Conservation (phyloP, 2,113 vertebrate genomes). For the Vulpes ferrilata region DNA sequence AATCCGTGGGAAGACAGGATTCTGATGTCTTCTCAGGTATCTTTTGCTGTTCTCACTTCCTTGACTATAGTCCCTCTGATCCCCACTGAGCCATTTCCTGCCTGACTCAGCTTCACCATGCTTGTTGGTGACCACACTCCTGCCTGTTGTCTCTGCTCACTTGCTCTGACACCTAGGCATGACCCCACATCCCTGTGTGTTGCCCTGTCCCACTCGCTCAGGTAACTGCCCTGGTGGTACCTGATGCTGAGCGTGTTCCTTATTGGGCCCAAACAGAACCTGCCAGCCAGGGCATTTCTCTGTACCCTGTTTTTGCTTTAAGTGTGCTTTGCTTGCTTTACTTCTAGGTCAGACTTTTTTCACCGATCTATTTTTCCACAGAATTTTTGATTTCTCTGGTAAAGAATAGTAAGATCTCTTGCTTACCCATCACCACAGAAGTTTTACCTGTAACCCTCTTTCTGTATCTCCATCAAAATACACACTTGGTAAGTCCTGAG, state of each 20-base stretch:
- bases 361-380: neutral
- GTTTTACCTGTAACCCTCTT: neutral
- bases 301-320: neutral
- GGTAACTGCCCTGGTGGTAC: no score
- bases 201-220: neutral
- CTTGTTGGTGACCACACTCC: no score
- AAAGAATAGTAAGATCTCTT: neutral
- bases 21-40: neutral
- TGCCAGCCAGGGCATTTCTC: accelerated
- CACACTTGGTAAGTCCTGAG: neutral
- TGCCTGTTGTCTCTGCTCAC: neutral
- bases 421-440: neutral
- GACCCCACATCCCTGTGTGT: accelerated
- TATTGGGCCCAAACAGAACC: neutral
- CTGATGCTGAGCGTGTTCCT: accelerated
- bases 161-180: neutral
- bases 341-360: neutral
- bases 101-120: no score
- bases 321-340: neutral
- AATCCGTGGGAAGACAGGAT: neutral
- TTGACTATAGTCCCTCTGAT: neutral
- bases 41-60: neutral
- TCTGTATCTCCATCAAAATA: neutral
- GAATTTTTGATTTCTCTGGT: neutral
- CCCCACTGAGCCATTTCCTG: no score